Base-by-base conservation (phyloP, 2,113 vertebrate genomes). In the Carollia perspicillata region DNA sequence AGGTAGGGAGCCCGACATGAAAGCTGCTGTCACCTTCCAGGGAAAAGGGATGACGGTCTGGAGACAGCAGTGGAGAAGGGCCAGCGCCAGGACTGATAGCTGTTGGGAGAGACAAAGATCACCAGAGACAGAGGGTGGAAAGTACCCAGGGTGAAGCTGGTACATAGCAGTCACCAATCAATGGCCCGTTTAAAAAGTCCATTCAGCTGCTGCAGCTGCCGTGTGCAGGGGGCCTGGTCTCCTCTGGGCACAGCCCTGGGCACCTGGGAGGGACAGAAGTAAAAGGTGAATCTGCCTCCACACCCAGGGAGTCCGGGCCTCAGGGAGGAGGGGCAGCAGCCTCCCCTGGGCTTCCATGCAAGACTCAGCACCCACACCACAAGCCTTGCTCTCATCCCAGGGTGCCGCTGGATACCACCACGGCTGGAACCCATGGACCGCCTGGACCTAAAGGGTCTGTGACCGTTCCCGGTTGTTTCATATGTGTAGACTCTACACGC, bases 101-200 rank as follows among this genome's bases (percentile, higher is more conserved):
- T 80, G 1, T 1, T 10, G 18, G 40, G 60, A 72, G 14, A 7
- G 1, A 42, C 42, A 44, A 65, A 20, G 23, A 69, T 23, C 35
- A 22, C 47, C 60, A 20, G 33, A 84, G 40, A 44, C 0, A 17
- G n/a, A 1, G 0, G 2, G 26, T 14, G 12, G 28, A 13, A 49
- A 75, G 65, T 30, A 23, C 13, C 35, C 16, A 8, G 58, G 14
- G 11, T 4, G 1, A 60, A 51, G 5, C 72, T 3, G 23, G 95
- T 60, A 72, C 17, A 42, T 1, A 69, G 12, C 3, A 37, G 17
- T 4, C 35, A 33, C 47, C 12, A 47, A 35, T 35, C 55, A 77
- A 35, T 8, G 26, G 22, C 37, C 53, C 14, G 49, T n/a, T 81
- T 68, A n/a, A 18, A n/a, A 74, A 74, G 44, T 22, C 22, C 5